Evolutionary conservation across 2,797 vertebrate genomes (phyloP).

Genomic region (Thamnophis elegans): DNA sequence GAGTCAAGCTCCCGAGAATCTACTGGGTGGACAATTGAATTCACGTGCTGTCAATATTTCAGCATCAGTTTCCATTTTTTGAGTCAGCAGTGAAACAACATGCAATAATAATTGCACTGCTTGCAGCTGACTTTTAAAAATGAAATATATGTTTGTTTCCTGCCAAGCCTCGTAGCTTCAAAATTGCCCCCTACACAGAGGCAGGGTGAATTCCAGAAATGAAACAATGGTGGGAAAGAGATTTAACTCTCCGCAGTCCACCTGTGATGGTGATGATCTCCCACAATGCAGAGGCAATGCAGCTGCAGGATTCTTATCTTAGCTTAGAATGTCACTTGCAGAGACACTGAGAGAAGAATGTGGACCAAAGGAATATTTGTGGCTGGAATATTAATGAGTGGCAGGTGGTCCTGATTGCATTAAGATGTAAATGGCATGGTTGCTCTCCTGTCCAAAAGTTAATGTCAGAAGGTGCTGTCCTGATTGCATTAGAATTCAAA

Average conservation of each 20-base stretch:
- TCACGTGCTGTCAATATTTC: not conserved
- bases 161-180: not conserved
- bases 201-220: not conserved
- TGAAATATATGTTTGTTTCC: not conserved
- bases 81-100: not conserved
- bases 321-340: not conserved
- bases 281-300: not conserved
- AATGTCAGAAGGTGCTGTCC: not conserved
- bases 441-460: not conserved
- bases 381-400: not conserved
- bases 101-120: not conserved
- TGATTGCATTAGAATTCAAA: not conserved
- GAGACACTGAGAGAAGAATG: not conserved
- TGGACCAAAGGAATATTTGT: not conserved
- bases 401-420: not conserved
- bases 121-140: not conserved
- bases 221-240: not conserved
- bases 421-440: not conserved
- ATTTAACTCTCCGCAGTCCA: not conserved
- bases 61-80: not conserved
- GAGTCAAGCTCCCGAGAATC: not conserved
- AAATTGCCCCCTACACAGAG: not conserved
- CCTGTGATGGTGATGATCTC: not conserved
- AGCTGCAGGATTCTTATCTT: not conserved
- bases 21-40: not conserved